Evolutionary conservation across 2,888 invertebrate species (phyloP), one percentile per base, ranked within the genome.

Genomic region (Eumerus sabulonum): DNA sequence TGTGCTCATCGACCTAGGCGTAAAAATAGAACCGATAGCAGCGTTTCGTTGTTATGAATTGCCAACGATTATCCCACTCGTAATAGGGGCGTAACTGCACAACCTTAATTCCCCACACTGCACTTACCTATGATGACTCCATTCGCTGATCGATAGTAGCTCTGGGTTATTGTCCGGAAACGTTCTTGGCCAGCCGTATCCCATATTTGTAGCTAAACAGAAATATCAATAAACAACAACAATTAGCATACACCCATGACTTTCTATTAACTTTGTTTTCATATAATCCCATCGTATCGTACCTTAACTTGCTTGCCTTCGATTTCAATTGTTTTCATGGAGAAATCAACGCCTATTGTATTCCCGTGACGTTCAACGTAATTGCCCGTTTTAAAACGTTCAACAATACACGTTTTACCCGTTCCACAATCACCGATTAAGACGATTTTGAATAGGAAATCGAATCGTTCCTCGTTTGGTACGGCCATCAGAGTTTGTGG

Each of bases 311-410:
- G 94, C 90, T 98, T 98, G 60, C 95, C 96, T 88, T 98, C 98
- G 53, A 98, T 94, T 83, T 94, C 92, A 44, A 98, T 92, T 62
- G 98, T 98, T 92, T 98, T 98, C 98, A 98, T 98, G 77, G 98
- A 98, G 91, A 98, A 98, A 90, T 98, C 98, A 67, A 98, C 98
- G 82, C 98, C 98, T 87, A 98, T 98, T 53, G 98, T 98, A 87
- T 96, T 98, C 72, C 97, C 97, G 90, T 98, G 97, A 83, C 95
- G 92, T 90, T 98, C 98, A 83, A 97, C 94, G 87, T 96, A 98
- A 84, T 96, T 97, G 74, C 98, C 98, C 77, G 97, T 96, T 89
- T 97, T 97, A 89, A 98, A 95, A 84, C 98, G 93, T 90, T 98
- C 98, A 73, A 98, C 97, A 83, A 98, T 95, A 92, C 94, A 98